phyloP scores from a whole-genome alignment of 37 sponge, comb jelly and placozoan genomes.

The Eunapius fragilis region DNA sequence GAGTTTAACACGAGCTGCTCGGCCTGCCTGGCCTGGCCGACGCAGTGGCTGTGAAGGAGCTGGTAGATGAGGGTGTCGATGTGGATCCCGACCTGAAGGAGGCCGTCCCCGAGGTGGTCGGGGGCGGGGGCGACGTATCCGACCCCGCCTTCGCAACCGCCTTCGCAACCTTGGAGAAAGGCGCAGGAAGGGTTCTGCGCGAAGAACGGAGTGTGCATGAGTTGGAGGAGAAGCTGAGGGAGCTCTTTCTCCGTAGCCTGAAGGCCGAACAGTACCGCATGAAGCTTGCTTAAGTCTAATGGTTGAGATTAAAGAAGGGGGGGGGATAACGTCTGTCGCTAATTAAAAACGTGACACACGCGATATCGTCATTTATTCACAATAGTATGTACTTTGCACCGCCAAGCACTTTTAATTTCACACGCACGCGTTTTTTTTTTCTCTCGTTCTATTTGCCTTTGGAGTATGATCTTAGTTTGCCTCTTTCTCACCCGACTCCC shows the following conservation, averaged over 20 bases:
- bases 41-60: constrained; percentile 50
- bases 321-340: neutral
- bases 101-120: constrained; percentile 34
- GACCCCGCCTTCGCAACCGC: neutral
- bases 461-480: no score
- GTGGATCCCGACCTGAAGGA: constrained; percentile 31
- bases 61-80: constrained; percentile 62
- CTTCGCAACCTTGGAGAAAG: neutral
- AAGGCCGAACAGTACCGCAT: constrained; percentile 52
- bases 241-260: constrained; percentile 39
- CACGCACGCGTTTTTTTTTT: neutral
- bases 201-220: constrained; percentile 9
- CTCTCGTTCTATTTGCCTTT: neutral
- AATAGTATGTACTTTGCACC: no score
- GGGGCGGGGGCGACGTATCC: no score
- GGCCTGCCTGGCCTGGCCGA: constrained; percentile 53
- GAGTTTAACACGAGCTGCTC: constrained; percentile 44
- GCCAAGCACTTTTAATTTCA: no score
- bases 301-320: neutral
- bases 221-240: constrained; percentile 43
- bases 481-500: no score
- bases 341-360: no score
- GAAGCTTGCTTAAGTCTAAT: constrained; percentile 47
- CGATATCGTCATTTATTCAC: no score
- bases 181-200: neutral